phyloP scores from a whole-genome alignment of 2,888 invertebrate species.

The Prosopocoilus inquinatus region DNA sequence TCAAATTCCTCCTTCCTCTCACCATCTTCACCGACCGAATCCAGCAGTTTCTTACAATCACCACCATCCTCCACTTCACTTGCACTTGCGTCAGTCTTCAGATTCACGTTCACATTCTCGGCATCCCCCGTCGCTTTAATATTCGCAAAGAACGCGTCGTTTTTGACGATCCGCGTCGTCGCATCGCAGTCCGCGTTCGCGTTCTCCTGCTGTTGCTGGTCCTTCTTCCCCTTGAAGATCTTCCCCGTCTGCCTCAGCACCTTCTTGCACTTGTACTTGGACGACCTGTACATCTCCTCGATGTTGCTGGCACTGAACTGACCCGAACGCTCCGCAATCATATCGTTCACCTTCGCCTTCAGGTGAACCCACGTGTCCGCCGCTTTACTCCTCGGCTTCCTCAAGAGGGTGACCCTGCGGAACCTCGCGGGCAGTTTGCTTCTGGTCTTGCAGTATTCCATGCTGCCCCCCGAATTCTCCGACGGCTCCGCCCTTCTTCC shows the following conservation, averaged over 20 bases:
- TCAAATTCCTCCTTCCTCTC: constrained; percentile 38
- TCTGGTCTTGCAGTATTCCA: constrained; percentile 39
- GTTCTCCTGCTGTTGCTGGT: constrained; percentile 24
- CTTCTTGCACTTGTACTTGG: constrained; percentile 46
- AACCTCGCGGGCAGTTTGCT: constrained; percentile 38
- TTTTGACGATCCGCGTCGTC: constrained; percentile 37
- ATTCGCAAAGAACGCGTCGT: constrained; percentile 39
- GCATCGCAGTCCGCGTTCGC: constrained; percentile 27
- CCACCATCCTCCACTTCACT: constrained; percentile 17
- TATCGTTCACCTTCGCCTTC: constrained; percentile 42
- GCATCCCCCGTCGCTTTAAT: constrained; percentile 23
- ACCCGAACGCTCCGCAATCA: constrained; percentile 43
- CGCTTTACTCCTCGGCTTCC: constrained; percentile 40
- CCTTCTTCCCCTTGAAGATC: constrained; percentile 39
- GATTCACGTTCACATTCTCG: not conserved
- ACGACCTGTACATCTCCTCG: constrained; percentile 48
- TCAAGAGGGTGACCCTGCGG: constrained; percentile 35
- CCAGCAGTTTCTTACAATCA: constrained; percentile 16
- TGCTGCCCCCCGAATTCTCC: constrained; percentile 25
- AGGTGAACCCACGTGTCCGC: constrained; percentile 44
- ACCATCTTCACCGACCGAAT: constrained; percentile 18
- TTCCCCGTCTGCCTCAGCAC: constrained; percentile 44
- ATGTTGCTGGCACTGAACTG: constrained; percentile 42
- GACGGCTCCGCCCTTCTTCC: constrained; percentile 10
- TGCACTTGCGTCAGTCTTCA: constrained; percentile 4